Conservation (phyloP, 1,140 invertebrate species). For the Pogonognathellus flavescens region DNA sequence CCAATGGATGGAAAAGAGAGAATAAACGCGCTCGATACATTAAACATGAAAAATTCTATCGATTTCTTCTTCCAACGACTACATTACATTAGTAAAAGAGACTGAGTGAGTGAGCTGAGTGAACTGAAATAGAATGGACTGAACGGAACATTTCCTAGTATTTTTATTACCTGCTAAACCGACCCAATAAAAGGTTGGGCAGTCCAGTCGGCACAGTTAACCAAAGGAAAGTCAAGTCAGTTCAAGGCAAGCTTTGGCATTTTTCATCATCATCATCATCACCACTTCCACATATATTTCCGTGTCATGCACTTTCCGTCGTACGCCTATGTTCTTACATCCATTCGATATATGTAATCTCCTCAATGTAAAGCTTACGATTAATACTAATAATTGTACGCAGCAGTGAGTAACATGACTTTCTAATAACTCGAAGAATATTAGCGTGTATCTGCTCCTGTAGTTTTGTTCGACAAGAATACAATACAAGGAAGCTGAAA, state of each 20-base stretch:
- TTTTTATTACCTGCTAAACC: constrained; percentile 41
- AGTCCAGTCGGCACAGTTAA: background rate
- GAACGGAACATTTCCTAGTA: constrained; percentile 28
- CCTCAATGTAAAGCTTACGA: background rate
- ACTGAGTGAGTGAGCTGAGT: background rate
- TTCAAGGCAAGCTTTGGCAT: constrained; percentile 31
- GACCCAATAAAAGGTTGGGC: constrained; percentile 14
- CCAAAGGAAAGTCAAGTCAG: background rate
- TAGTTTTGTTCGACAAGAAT: background rate
- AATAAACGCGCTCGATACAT: constrained; percentile 49
- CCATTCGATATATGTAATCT: background rate
- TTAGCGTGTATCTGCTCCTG: background rate
- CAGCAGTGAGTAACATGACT: background rate
- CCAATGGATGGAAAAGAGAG: constrained; percentile 14
- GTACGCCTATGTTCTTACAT: background rate
- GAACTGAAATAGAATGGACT: constrained; percentile 3
- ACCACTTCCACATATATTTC: constrained; percentile 5
- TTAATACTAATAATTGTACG: constrained; percentile 3
- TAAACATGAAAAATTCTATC: constrained; percentile 51
- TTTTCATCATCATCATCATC: constrained; percentile 55
- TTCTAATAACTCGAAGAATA: background rate
- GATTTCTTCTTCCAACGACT: constrained; percentile 21
- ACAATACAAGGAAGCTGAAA: background rate
- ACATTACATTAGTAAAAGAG: constrained; percentile 39
- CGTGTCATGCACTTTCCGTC: constrained; percentile 28